A percentile compares a stretch with the other conserved stretches of the same genome.
These are phyloP conservation scores for Teleogryllus occipitalis DNA, from an alignment of 1,140 invertebrate species.

Conservation along the genomic window DNA sequence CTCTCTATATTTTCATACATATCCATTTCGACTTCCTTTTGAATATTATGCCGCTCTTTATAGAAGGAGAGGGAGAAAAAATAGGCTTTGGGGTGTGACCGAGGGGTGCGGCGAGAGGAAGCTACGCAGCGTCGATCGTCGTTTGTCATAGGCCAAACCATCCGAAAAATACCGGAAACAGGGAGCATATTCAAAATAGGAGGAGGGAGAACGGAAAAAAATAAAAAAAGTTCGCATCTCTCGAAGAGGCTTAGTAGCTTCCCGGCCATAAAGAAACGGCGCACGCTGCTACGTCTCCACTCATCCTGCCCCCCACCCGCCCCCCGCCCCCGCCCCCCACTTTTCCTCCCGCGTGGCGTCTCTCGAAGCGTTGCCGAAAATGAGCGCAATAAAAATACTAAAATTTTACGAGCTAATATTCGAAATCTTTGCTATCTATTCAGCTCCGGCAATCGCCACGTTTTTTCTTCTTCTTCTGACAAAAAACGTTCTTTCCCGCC, in stretches of 20 bases:
- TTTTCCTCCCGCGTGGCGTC: not conserved
- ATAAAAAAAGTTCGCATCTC: not conserved
- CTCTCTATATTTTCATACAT: not conserved
- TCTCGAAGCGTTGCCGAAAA: not conserved
- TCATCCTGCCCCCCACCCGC: not conserved
- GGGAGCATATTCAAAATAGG: slow-evolving; percentile 18
- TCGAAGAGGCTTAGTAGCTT: not conserved
- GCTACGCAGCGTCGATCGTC: slow-evolving; percentile 13
- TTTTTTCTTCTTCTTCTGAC: not conserved
- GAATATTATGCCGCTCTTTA: not conserved
- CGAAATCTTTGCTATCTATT: slow-evolving; percentile 14
- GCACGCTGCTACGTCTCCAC: not conserved
- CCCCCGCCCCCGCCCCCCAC: not conserved
- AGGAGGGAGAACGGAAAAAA: not conserved
- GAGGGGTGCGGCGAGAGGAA: slow-evolving; percentile 6
- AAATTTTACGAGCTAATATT: slow-evolving; percentile 21
- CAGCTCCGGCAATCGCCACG: not conserved
- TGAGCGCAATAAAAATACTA: slow-evolving; percentile 14
- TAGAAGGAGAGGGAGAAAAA: not conserved
- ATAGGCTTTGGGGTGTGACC: not conserved
- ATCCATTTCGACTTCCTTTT: slow-evolving; percentile 4
- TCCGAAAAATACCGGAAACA: slow-evolving; percentile 21
- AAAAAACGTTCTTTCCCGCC: not conserved
- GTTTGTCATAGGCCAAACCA: slow-evolving; percentile 18
- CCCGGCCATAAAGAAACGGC: not conserved